Conservation (phyloP, 2,888 invertebrate genomes). For the Clusia tigrina region DNA sequence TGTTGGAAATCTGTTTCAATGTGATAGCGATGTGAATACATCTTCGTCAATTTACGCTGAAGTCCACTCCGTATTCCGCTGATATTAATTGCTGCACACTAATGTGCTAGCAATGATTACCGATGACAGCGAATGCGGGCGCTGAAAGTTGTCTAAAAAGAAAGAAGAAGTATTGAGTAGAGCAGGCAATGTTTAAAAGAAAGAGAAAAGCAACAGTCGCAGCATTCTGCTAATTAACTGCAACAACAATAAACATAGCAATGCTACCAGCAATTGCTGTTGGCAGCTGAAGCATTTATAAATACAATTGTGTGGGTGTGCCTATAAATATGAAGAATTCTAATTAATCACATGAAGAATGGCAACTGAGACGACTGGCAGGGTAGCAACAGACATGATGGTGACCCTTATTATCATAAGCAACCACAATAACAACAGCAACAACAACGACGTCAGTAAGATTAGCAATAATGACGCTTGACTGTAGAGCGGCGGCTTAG, state of each 20-base stretch:
- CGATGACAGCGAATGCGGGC: conserved; percentile 9
- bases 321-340: conserved; percentile 8
- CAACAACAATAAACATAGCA: neutral
- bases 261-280: neutral
- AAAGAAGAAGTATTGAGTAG: neutral
- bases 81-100: neutral
- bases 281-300: neutral
- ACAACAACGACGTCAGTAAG: conserved; percentile 16
- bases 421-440: conserved; percentile 7
- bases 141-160: neutral
- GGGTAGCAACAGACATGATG: conserved; percentile 8
- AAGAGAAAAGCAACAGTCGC: neutral
- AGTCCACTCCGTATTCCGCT: no score
- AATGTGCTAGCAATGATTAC: neutral
- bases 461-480: neutral
- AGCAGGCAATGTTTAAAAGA: no score
- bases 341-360: conserved; percentile 14
- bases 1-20: no score
- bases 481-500: conserved; percentile 8
- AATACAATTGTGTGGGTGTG: no score
- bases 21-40: no score
- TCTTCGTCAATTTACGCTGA: no score
- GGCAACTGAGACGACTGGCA: no score
- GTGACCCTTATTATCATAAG: conserved; percentile 3
- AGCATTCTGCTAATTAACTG: no score